Conservation (phyloP, 1,140 invertebrate species). For the Trialeurodes vaporariorum region DNA sequence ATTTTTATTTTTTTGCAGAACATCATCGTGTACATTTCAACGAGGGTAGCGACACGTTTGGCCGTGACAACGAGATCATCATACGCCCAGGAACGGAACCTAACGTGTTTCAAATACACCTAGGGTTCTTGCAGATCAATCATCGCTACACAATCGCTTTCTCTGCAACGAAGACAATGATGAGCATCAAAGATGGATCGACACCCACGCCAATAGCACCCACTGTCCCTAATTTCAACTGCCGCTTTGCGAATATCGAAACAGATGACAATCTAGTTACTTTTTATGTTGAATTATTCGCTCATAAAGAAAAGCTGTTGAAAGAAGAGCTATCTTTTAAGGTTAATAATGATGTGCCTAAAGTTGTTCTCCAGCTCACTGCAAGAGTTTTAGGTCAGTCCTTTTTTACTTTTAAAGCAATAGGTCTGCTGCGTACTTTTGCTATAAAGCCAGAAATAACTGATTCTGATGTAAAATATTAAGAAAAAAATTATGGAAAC, state of each 20-base stretch:
- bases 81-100: slow-evolving; percentile 20
- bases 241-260: slow-evolving; percentile 26
- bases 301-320: slow-evolving; percentile 40
- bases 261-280: slow-evolving; percentile 29
- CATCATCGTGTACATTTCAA: slow-evolving; percentile 35
- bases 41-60: slow-evolving; percentile 25
- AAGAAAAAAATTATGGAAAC: too few relatives aligned
- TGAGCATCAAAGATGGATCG: not conserved
- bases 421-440: too few relatives aligned
- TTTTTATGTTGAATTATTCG: slow-evolving; percentile 38
- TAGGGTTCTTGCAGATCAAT: slow-evolving; percentile 35
- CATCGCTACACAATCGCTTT: slow-evolving; percentile 29
- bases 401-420: too few relatives aligned
- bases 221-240: slow-evolving; percentile 31
- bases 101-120: slow-evolving; percentile 30
- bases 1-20: slow-evolving; percentile 20
- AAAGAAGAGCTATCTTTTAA: slow-evolving; percentile 37
- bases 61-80: slow-evolving; percentile 32
- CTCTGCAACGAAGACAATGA: slow-evolving; percentile 6
- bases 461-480: too few relatives aligned
- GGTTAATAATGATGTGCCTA: slow-evolving; percentile 33
- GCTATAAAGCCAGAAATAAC: too few relatives aligned
- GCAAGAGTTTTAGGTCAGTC: slow-evolving; percentile 10
- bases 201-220: slow-evolving; percentile 11
- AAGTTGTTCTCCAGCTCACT: slow-evolving; percentile 21